Evolutionary conservation across 2,888 invertebrate genomes (phyloP).

Genomic region (Caenorhabditis uteleia): DNA sequence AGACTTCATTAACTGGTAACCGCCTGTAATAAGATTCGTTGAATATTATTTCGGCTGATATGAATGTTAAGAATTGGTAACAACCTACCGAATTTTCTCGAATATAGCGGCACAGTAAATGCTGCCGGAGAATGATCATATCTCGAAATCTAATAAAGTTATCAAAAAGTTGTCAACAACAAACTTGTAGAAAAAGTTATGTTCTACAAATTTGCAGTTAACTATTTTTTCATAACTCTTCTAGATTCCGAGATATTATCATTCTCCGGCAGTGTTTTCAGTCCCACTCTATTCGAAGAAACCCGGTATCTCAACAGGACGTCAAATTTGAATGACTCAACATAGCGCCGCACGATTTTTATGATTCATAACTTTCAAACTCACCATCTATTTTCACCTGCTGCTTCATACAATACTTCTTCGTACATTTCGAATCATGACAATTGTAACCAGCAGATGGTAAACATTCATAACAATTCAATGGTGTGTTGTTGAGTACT

Average conservation of each 20-base stretch:
- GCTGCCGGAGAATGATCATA: too few relatives aligned
- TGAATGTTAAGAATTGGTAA: neutral
- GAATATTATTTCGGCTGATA: neutral
- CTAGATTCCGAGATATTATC: too few relatives aligned
- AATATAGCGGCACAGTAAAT: too few relatives aligned
- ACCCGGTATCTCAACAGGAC: neutral
- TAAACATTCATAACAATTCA: conserved; percentile 49
- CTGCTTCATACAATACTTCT: conserved; percentile 52
- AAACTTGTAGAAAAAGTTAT: too few relatives aligned
- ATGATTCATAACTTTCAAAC: too few relatives aligned
- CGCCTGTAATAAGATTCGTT: conserved; percentile 28
- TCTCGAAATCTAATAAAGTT: too few relatives aligned
- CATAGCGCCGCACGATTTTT: too few relatives aligned
- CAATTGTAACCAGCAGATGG: conserved; percentile 44
- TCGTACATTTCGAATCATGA: conserved; percentile 42
- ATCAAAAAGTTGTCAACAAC: neutral
- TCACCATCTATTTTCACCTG: conserved; percentile 34
- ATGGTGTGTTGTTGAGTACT: conserved; percentile 38
- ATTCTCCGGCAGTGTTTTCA: too few relatives aligned
- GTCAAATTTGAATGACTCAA: too few relatives aligned
- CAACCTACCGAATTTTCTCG: neutral
- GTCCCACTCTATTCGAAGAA: too few relatives aligned
- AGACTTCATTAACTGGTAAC: conserved; percentile 39
- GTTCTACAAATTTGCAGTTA: too few relatives aligned
- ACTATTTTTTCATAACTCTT: too few relatives aligned